phyloP scores from a whole-genome alignment of 2,113 vertebrate species.

The Chrysochloris asiatica region DNA sequence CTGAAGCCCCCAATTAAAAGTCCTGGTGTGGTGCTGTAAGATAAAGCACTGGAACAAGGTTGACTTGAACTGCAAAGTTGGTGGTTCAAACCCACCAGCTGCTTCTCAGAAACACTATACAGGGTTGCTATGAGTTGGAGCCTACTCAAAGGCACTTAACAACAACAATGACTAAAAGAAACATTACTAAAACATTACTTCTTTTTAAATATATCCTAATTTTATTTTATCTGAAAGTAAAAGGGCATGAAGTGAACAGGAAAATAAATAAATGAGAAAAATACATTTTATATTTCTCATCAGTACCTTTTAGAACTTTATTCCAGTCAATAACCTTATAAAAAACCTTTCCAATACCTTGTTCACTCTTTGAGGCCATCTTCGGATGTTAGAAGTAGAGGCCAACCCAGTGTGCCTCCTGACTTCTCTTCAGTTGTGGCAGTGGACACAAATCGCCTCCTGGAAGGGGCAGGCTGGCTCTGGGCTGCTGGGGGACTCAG shows the following conservation, averaged over 20 bases:
- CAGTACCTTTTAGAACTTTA: not conserved
- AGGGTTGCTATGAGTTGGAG: too few relatives aligned
- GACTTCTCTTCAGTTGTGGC: not conserved
- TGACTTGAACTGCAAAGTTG: too few relatives aligned
- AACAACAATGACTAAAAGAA: too few relatives aligned
- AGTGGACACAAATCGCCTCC: constrained; percentile 26
- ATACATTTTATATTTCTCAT: not conserved
- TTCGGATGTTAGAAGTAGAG: not conserved
- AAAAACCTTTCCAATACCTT: not conserved
- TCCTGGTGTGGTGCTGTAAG: too few relatives aligned
- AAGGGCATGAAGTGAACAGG: not conserved
- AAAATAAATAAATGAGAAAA: constrained; percentile 10
- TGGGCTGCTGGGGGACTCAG: not conserved
- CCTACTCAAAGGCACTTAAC: too few relatives aligned
- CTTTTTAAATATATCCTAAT: not conserved
- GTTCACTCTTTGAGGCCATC: not conserved
- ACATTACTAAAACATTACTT: not conserved
- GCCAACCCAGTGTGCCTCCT: not conserved
- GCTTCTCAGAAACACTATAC: too few relatives aligned
- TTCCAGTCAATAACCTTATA: not conserved
- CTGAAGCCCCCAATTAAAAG: too few relatives aligned
- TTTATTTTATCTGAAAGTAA: constrained; percentile 21
- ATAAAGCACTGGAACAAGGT: too few relatives aligned
- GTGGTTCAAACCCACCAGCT: too few relatives aligned
- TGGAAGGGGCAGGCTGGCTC: not conserved